Evolutionary conservation across 2,888 invertebrate species (phyloP).

Genomic region (Barypeithes pellucidus): DNA sequence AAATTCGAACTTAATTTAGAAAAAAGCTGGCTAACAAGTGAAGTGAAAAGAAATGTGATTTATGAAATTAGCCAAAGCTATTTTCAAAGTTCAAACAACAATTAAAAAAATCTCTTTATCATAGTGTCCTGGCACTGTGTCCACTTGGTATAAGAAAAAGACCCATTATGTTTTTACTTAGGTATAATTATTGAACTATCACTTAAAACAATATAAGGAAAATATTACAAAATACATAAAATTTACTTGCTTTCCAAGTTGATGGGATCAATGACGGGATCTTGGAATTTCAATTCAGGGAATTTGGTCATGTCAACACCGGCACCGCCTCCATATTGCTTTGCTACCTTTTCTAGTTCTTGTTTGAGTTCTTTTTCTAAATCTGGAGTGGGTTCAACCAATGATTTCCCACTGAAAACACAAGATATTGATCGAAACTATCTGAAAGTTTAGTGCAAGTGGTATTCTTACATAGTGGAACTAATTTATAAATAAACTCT

Average conservation of each 20-base stretch:
- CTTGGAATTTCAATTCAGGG: slow-evolving; percentile 87
- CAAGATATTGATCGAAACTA: too few species aligned
- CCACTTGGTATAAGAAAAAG: neutral
- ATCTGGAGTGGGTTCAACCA: slow-evolving; percentile 87
- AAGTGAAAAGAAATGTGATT: too few species aligned
- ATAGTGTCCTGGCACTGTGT: too few species aligned
- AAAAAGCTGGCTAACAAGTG: too few species aligned
- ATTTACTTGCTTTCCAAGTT: slow-evolving; percentile 67
- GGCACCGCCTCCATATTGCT: slow-evolving; percentile 82
- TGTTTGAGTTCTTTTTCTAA: slow-evolving; percentile 82
- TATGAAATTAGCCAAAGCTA: too few species aligned
- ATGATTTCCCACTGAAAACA: slow-evolving; percentile 83
- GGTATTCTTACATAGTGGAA: too few species aligned
- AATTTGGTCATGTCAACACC: slow-evolving; percentile 92
- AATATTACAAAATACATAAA: slow-evolving; percentile 27
- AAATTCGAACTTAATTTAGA: too few species aligned
- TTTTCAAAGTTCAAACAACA: too few species aligned
- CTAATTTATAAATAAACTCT: too few species aligned
- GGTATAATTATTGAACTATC: slow-evolving; percentile 35
- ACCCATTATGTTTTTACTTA: slow-evolving; percentile 23
- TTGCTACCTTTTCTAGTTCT: slow-evolving; percentile 87
- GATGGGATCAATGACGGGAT: slow-evolving; percentile 81
- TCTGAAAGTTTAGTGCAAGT: too few species aligned
- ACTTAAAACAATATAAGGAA: slow-evolving; percentile 31
- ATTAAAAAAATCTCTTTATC: too few species aligned